Conservation (phyloP, 2,797 vertebrate genomes). For the Neosilurus mollespiculum region DNA sequence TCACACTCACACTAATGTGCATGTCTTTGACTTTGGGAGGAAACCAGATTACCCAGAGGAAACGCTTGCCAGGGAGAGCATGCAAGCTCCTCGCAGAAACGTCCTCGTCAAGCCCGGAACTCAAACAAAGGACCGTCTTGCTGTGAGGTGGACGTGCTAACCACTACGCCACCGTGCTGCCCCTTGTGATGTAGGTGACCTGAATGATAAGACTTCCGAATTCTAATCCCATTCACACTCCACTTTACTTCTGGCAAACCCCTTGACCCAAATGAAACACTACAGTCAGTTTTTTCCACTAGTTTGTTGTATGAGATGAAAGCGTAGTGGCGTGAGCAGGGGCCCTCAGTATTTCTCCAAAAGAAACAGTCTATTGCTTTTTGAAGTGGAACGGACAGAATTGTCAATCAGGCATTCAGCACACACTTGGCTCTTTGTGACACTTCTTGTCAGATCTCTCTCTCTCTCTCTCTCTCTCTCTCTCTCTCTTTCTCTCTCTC, state of each 20-base stretch:
- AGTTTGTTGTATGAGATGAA: conserved; percentile 29
- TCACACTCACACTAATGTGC: too few species aligned
- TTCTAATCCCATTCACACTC: neutral
- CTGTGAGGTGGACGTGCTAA: too few species aligned
- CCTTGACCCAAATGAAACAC: conserved; percentile 22
- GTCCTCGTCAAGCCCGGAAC: too few species aligned
- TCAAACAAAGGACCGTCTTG: too few species aligned
- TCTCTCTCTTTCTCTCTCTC: conserved; percentile 17
- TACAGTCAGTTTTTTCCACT: neutral
- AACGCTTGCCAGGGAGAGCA: too few species aligned
- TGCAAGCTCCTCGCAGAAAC: too few species aligned
- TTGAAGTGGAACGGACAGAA: conserved; percentile 28
- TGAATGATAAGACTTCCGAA: neutral
- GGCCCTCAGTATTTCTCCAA: conserved; percentile 7
- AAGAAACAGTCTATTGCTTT: conserved; percentile 27
- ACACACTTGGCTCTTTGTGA: conserved; percentile 15
- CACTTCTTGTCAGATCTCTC: neutral
- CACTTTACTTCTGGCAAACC: conserved; percentile 20
- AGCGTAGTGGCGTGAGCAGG: neutral
- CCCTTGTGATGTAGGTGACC: neutral
- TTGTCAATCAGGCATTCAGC: conserved; percentile 37
- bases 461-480: conserved; percentile 25
- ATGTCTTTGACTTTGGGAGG: too few species aligned
- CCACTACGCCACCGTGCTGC: too few species aligned
- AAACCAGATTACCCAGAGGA: too few species aligned